Conservation (phyloP, 2,888 invertebrate genomes). For the Linyphia triangularis region DNA sequence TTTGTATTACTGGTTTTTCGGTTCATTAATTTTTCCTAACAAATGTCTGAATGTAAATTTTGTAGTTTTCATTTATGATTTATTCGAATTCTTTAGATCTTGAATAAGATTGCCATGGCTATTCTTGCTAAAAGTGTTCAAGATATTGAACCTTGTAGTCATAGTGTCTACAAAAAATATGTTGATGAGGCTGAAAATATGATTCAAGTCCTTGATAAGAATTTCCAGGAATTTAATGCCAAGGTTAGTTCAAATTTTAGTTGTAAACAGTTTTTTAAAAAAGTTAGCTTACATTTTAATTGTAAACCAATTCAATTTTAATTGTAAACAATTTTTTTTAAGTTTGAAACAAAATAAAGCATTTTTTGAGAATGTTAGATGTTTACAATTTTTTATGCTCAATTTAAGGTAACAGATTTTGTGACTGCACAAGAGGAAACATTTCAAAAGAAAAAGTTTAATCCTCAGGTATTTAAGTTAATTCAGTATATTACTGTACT, state of each 20-base stretch:
- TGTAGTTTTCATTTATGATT: no score
- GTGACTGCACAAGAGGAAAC: neutral
- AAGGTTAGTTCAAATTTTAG: neutral
- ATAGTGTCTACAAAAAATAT: neutral
- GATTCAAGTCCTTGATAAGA: neutral
- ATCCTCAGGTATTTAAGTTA: conserved; percentile 6
- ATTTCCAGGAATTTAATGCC: neutral
- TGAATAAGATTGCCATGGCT: neutral
- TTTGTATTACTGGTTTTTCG: no score
- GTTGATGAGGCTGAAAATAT: neutral
- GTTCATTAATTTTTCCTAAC: no score
- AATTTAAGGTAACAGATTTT: neutral
- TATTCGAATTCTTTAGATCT: neutral
- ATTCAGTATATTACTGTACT: no score
- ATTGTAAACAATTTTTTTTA: no score
- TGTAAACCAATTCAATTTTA: no score
- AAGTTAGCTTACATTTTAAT: neutral
- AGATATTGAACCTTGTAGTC: neutral
- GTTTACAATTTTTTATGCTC: neutral
- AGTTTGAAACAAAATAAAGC: neutral
- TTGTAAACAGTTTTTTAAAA: neutral
- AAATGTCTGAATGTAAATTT: no score
- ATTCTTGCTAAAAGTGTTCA: neutral
- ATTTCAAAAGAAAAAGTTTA: conserved; percentile 9
- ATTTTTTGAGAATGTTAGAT: neutral